phyloP scores from a whole-genome alignment of 35 echinoderm and acorn worm species.

The Anneissia japonica region DNA sequence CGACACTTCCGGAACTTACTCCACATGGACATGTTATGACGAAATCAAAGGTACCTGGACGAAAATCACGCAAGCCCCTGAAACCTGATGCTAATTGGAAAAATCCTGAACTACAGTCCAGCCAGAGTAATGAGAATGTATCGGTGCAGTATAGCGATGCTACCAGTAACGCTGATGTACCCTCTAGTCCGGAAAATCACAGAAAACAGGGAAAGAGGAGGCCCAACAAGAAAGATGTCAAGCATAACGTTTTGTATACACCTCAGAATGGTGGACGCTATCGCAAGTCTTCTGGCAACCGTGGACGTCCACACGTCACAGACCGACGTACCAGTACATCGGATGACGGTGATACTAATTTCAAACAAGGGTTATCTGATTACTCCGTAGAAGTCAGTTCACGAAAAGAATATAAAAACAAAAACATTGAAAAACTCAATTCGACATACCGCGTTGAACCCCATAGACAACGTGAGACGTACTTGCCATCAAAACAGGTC shows the following conservation, averaged over 20 bases:
- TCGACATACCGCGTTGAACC: background rate
- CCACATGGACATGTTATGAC: background rate
- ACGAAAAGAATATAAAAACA: background rate
- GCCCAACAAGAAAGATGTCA: background rate
- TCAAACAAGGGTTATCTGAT: background rate
- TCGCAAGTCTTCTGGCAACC: background rate
- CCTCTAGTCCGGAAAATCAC: background rate
- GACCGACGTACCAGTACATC: background rate
- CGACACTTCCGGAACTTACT: background rate
- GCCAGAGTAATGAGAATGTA: background rate
- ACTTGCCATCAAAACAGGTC: too few relatives aligned
- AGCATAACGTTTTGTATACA: background rate
- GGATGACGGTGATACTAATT: background rate
- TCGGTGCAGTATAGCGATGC: background rate
- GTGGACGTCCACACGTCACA: background rate
- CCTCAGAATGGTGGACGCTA: background rate
- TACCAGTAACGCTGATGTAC: background rate
- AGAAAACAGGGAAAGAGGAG: background rate
- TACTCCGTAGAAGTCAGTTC: background rate
- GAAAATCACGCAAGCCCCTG: background rate
- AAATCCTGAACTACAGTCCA: too few relatives aligned
- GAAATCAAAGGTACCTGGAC: background rate
- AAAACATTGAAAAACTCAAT: too few relatives aligned
- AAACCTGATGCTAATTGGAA: background rate
- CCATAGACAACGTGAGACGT: background rate